Evolutionary conservation across 1,140 invertebrate species (phyloP), one percentile per base, ranked within the genome.

Genomic region (Arctopsyche grandis): DNA sequence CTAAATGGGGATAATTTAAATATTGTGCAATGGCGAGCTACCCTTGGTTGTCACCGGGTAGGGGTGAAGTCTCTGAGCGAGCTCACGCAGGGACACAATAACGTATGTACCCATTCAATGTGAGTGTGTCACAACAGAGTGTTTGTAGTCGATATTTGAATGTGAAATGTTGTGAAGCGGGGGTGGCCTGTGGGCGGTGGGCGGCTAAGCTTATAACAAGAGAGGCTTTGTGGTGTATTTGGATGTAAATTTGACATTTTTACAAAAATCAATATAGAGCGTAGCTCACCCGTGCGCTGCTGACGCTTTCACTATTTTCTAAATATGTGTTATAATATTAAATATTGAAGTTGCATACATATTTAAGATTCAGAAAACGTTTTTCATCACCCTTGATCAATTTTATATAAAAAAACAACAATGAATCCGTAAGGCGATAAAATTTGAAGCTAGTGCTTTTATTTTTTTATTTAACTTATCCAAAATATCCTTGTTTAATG

Each of bases 141-240:
- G 80, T 82, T 82, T 82, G 80, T 82, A 76, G 73, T 82, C 78
- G 80, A 82, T 82, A 79, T 82, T 82, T 82, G 78, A 77, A 82
- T 82, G 78, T 82, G 75, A 82, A 82, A 82, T 79, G 80, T 74
- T 79, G 16, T 52, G 16, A 26, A 21, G 43, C 22, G 29, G 52
- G 52, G 52, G 74, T 10, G 24, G 21, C 1, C 7, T 44, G 76
- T 14, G n/a, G 63, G 69, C 19, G 14, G 22, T 21, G 48, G 69
- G 74, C 26, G 58, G 48, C 80, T 81, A 75, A 79, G 60, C 78
- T 78, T 71, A 48, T 82, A 82, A 82, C 80, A 82, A 82, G 75
- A 78, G 80, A 75, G 48, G 75, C 78, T 82, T 82, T 82, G 80
- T 82, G 80, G 73, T 46, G 56, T 82, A 78, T 79, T 79, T 69